Percentiles rank a stretch among this genome's conserved stretches.
phyloP scores from a whole-genome alignment of 1,140 invertebrate species.

The Calosoma granatense region DNA sequence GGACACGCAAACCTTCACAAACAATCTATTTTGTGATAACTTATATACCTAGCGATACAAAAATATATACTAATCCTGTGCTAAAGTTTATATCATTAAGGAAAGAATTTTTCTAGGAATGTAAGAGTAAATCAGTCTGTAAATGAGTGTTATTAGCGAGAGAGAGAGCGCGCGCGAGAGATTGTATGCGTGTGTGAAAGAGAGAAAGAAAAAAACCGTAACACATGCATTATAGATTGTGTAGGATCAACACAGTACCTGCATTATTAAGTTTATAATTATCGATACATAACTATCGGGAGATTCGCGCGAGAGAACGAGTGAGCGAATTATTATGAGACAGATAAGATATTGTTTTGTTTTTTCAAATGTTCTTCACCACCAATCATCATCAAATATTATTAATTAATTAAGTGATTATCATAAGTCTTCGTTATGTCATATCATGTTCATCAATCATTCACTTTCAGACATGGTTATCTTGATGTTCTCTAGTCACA shows the following conservation, averaged over 20 bases:
- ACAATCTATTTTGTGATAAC: slow-evolving; percentile 8
- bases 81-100: neutral
- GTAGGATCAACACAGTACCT: neutral
- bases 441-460: too few species aligned
- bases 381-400: neutral
- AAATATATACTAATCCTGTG: slow-evolving; percentile 1
- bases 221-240: slow-evolving; percentile 8
- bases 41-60: slow-evolving; percentile 8
- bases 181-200: too few species aligned
- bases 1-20: neutral
- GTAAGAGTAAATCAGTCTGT: too few species aligned
- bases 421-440: too few species aligned
- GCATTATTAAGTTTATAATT: slow-evolving; percentile 6
- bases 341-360: neutral
- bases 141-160: too few species aligned
- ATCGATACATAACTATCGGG: neutral
- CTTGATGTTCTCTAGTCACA: slow-evolving; percentile 4
- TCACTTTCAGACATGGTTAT: neutral
- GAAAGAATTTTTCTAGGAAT: slow-evolving; percentile 3
- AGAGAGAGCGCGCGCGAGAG: too few species aligned
- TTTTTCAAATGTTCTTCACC: neutral
- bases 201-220: neutral
- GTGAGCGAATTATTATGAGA: neutral
- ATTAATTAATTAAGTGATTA: neutral
- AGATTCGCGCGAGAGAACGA: neutral